These are phyloP conservation scores for Nyctereutes procyonoides DNA, from an alignment of 2,113 vertebrate genomes.

Conservation along the genomic window DNA sequence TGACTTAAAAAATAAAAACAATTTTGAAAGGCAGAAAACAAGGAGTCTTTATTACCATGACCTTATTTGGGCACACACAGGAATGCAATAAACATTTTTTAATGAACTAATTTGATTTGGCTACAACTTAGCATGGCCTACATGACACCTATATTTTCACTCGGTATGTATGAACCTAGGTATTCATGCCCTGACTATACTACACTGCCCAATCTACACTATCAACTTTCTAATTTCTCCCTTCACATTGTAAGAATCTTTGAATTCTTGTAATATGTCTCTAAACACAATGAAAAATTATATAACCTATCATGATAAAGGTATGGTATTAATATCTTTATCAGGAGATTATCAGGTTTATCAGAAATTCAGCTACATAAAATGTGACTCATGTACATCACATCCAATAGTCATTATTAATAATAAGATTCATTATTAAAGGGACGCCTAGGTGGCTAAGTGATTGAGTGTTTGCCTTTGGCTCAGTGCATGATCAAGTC, in stretches of 20 bases:
- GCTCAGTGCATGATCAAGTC: too few relatives aligned
- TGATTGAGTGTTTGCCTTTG: too few relatives aligned
- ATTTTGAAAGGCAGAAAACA: background rate
- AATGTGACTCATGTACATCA: background rate
- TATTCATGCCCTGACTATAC: background rate
- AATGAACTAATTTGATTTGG: background rate
- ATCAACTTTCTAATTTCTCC: background rate
- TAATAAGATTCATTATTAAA: slow-evolving; percentile 31
- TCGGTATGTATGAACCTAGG: background rate
- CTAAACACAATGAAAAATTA: background rate
- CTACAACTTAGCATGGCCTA: background rate
- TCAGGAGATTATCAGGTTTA: background rate
- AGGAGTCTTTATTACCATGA: background rate
- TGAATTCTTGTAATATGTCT: slow-evolving; percentile 19
- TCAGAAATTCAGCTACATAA: slow-evolving; percentile 9
- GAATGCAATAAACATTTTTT: background rate
- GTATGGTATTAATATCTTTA: background rate
- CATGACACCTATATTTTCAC: background rate
- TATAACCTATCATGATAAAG: background rate
- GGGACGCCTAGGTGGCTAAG: too few relatives aligned
- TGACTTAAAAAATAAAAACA: background rate
- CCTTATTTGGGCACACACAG: background rate
- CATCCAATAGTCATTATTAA: background rate
- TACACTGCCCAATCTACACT: background rate
- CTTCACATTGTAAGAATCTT: background rate